Conservation (phyloP, 2,797 vertebrate genomes). For the Falco novaeseelandiae region DNA sequence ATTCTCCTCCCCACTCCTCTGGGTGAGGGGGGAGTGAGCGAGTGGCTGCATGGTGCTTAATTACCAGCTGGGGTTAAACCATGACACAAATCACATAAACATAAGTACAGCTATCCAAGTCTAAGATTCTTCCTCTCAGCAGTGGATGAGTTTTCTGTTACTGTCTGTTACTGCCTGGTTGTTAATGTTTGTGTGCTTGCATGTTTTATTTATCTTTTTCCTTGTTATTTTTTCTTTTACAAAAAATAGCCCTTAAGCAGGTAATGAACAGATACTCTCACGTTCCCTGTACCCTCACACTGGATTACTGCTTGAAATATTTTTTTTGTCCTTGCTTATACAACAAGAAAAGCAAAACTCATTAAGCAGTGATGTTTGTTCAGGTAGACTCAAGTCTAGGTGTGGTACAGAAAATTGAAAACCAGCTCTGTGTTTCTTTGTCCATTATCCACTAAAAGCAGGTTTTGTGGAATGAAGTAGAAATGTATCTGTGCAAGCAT, state of each 20-base stretch:
- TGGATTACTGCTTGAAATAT: not conserved
- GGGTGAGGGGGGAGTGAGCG: no score
- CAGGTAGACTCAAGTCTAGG: not conserved
- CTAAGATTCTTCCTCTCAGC: not conserved
- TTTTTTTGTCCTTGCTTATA: not conserved
- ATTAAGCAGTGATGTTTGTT: not conserved
- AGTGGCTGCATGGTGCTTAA: no score
- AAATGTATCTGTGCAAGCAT: not conserved
- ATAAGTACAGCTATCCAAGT: not conserved
- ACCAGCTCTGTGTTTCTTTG: not conserved
- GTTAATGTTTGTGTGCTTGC: not conserved
- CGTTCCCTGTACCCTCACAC: accelerated
- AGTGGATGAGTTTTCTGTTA: not conserved
- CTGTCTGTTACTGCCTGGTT: not conserved
- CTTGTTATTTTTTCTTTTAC: not conserved
- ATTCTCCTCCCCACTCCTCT: no score
- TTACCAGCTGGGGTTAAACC: no score
- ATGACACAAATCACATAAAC: not conserved
- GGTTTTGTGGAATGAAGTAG: not conserved
- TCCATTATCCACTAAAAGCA: not conserved
- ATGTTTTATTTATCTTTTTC: not conserved
- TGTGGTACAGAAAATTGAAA: not conserved
- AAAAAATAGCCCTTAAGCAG: not conserved
- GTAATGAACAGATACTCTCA: not conserved
- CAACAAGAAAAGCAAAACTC: not conserved